A percentile compares a stretch with the other conserved stretches of the same genome.
Evolutionary conservation across 2,113 vertebrate species (phyloP).

Genomic region (Megaceryle maxima): DNA sequence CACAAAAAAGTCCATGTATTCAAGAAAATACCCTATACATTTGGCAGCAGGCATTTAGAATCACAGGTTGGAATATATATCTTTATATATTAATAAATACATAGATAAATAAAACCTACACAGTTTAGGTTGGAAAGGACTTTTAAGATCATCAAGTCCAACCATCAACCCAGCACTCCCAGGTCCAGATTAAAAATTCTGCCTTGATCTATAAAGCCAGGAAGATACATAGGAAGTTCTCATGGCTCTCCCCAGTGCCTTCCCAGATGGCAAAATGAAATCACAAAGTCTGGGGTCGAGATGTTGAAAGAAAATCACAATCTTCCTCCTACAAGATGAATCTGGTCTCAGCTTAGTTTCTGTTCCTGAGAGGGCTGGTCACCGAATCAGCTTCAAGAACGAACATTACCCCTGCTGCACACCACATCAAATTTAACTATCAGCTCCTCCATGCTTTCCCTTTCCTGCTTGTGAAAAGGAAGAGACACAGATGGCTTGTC

Average conservation of each 20-base stretch:
- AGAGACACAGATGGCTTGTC: not conserved
- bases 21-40: not conserved
- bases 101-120: not conserved
- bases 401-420: fast-evolving
- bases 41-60: not conserved
- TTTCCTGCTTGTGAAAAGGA: not conserved
- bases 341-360: not conserved
- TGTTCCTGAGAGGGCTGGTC: not conserved
- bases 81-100: too few relatives aligned
- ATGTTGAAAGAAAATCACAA: not conserved
- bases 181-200: not conserved
- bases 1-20: not conserved
- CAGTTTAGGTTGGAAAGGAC: not conserved
- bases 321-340: not conserved
- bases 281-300: not conserved
- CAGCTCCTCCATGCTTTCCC: not conserved
- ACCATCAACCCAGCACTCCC: not conserved
- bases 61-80: too few relatives aligned
- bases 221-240: not conserved
- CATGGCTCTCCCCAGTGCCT: not conserved
- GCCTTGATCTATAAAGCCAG: not conserved
- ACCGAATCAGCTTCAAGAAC: fast-evolving
- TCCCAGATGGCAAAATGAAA: not conserved
- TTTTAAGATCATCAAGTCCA: not conserved
- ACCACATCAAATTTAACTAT: fast-evolving